These are phyloP conservation scores for Lates calcarifer DNA, from an alignment of 2,113 vertebrate species.

Conservation along the genomic window DNA sequence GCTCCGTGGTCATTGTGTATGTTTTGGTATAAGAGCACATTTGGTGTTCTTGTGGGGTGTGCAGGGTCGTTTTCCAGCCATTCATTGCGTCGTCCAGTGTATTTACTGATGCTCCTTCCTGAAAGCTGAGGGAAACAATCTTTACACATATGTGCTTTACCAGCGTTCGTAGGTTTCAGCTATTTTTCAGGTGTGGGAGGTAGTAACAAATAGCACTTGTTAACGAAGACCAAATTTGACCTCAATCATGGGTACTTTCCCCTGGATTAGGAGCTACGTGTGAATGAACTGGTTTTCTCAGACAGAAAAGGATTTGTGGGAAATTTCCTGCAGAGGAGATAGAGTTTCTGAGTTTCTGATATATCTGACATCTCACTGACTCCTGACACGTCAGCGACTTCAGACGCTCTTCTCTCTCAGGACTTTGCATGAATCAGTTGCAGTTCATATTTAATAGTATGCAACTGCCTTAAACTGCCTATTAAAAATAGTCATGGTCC, in stretches of 20 bases:
- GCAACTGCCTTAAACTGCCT: neutral
- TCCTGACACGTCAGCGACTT: neutral
- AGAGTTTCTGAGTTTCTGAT: neutral
- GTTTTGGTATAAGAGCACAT: too few relatives aligned
- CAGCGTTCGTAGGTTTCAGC: too few relatives aligned
- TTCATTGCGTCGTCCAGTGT: neutral
- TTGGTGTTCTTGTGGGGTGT: too few relatives aligned
- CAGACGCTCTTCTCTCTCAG: slow-evolving; percentile 15
- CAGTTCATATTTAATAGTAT: neutral
- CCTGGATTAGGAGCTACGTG: neutral
- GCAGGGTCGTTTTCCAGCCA: too few relatives aligned
- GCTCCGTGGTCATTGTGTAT: too few relatives aligned
- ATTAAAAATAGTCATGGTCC: neutral
- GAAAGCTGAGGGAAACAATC: too few relatives aligned
- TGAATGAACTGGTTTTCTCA: neutral
- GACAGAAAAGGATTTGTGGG: slow-evolving; percentile 4
- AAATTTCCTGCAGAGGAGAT: slow-evolving; percentile 7
- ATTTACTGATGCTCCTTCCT: neutral
- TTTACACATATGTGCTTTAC: too few relatives aligned
- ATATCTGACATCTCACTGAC: slow-evolving; percentile 12
- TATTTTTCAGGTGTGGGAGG: too few relatives aligned
- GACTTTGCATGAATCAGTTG: slow-evolving; percentile 2
- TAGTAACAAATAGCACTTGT: too few relatives aligned
- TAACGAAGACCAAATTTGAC: neutral
- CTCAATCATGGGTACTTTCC: neutral